Percentiles rank a stretch among this genome's conserved stretches.
Evolutionary conservation across 2,888 invertebrate genomes (phyloP).

Genomic region (Leptinotarsa rubiginosa): DNA sequence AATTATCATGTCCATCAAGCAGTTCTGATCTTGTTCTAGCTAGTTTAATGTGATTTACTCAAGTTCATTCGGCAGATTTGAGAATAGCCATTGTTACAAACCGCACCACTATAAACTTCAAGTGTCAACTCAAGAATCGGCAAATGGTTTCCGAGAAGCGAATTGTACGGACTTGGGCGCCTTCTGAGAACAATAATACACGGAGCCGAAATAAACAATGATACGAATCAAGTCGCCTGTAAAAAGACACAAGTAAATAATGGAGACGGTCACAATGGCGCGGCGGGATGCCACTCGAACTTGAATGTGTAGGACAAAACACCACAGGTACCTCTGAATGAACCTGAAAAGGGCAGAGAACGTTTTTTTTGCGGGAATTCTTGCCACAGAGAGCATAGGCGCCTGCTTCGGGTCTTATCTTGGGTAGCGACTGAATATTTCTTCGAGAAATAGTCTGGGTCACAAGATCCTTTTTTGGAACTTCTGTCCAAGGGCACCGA

Average conservation of each 20-base stretch:
- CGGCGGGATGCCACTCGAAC: slow-evolving; percentile 59
- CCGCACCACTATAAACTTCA: slow-evolving; percentile 16
- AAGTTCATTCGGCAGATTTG: background rate
- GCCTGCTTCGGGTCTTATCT: slow-evolving; percentile 1
- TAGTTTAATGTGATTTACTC: background rate
- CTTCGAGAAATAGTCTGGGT: background rate
- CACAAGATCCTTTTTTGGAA: too few relatives aligned
- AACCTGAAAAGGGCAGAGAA: slow-evolving; percentile 30
- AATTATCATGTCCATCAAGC: too few relatives aligned
- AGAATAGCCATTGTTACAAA: slow-evolving; percentile 13
- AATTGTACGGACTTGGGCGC: slow-evolving; percentile 5
- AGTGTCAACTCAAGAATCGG: slow-evolving; percentile 18
- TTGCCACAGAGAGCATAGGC: background rate
- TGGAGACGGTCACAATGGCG: slow-evolving; percentile 55
- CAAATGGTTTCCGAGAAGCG: slow-evolving; percentile 16
- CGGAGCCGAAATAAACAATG: slow-evolving; percentile 49
- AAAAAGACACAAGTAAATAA: slow-evolving; percentile 59
- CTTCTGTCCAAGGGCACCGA: too few relatives aligned
- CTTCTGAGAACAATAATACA: slow-evolving; percentile 15
- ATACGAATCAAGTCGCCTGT: slow-evolving; percentile 56
- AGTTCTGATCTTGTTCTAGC: background rate
- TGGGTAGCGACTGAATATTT: background rate
- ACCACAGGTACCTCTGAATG: slow-evolving; percentile 40
- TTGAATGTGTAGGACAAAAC: slow-evolving; percentile 39
- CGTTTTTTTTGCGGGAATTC: background rate